These are phyloP conservation scores for Bryconaethiops microstoma DNA, from an alignment of 2,797 vertebrate species.

Conservation along the genomic window DNA sequence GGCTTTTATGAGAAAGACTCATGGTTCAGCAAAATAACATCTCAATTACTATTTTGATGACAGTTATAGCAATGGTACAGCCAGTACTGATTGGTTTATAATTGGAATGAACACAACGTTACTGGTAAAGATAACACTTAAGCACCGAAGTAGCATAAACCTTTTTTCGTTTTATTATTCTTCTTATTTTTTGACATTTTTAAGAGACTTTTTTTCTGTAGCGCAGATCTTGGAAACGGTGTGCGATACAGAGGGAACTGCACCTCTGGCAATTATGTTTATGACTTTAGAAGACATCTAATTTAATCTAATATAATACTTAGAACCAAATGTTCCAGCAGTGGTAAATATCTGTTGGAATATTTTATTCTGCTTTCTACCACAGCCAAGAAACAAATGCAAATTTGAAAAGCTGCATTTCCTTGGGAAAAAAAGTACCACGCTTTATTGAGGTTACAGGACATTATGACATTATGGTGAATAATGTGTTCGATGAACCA, in stretches of 20 bases:
- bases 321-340: slow-evolving; percentile 8
- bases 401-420: background rate
- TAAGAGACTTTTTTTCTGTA: slow-evolving; percentile 1
- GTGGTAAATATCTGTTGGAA: background rate
- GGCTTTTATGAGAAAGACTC: slow-evolving; percentile 72
- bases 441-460: background rate
- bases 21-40: slow-evolving; percentile 57
- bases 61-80: slow-evolving; percentile 42
- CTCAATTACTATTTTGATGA: slow-evolving; percentile 62
- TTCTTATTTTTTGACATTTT: slow-evolving; percentile 2
- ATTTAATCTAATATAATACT: background rate
- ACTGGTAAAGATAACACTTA: slow-evolving; percentile 7
- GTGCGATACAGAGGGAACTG: background rate
- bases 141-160: too few relatives aligned
- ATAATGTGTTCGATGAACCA: background rate
- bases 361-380: background rate
- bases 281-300: background rate
- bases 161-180: too few relatives aligned
- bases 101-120: slow-evolving; percentile 33
- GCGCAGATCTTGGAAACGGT: background rate
- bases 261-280: slow-evolving; percentile 3
- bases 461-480: background rate
- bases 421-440: background rate
- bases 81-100: slow-evolving; percentile 40
- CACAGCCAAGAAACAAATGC: background rate